A percentile compares a stretch with the other conserved stretches of the same genome.
phyloP scores from a whole-genome alignment of 2,113 vertebrate genomes.

The Scolopax mira region DNA sequence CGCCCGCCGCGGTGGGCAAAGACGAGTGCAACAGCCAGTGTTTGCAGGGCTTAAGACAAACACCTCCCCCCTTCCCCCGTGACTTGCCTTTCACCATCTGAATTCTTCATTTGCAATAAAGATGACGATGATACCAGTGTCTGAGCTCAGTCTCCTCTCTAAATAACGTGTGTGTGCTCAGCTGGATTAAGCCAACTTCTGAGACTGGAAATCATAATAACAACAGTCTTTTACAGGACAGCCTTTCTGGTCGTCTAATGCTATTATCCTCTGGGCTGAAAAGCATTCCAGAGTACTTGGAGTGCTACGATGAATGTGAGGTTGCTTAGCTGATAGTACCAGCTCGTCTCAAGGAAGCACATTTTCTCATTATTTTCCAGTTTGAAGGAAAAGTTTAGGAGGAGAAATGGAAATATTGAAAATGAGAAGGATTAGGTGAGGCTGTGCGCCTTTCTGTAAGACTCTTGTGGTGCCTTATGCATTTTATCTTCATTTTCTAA shows the following conservation, averaged over 20 bases:
- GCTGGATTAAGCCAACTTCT: constrained; percentile 62
- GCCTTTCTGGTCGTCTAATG: constrained; percentile 51
- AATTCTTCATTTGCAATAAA: constrained; percentile 58
- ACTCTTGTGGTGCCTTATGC: not conserved
- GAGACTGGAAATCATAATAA: constrained; percentile 59
- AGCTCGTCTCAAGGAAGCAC: constrained; percentile 46
- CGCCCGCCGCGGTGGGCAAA: not conserved
- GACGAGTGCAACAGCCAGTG: not conserved
- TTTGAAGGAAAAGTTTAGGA: constrained; percentile 25
- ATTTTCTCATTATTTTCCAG: constrained; percentile 32
- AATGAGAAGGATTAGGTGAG: constrained; percentile 15
- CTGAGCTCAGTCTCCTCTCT: constrained; percentile 46
- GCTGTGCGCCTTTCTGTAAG: not conserved
- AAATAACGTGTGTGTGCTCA: constrained; percentile 62
- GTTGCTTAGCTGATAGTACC: constrained; percentile 48
- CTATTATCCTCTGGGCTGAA: constrained; percentile 59
- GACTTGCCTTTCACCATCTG: constrained; percentile 21
- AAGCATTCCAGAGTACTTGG: constrained; percentile 55
- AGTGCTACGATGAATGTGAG: constrained; percentile 14
- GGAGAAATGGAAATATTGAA: constrained; percentile 44
- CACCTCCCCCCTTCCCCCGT: too few relatives aligned
- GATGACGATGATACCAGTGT: not conserved
- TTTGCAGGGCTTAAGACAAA: constrained; percentile 44
- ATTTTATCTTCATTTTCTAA: constrained; percentile 29
- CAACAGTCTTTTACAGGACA: constrained; percentile 58